Evolutionary conservation across 2,113 vertebrate species (phyloP).

Genomic region (Anarrhichthys ocellatus): DNA sequence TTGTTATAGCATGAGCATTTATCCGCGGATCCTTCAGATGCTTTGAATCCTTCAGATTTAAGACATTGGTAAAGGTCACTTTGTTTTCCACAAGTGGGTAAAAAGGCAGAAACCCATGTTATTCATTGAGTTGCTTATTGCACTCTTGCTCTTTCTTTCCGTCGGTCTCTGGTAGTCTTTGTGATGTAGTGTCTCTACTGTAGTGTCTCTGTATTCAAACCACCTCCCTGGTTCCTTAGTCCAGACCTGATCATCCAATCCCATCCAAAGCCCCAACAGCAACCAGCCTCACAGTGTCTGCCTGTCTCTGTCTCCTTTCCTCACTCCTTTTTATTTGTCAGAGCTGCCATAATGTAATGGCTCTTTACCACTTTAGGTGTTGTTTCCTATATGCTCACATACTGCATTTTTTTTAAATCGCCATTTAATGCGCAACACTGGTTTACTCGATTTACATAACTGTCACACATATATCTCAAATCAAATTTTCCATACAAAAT

Average conservation of each 20-base stretch:
- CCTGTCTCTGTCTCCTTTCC: background rate
- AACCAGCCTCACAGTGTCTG: conserved; percentile 1
- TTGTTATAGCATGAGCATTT: background rate
- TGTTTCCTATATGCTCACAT: background rate
- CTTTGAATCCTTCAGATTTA: conserved; percentile 4
- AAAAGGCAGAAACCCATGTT: background rate
- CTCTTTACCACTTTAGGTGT: background rate
- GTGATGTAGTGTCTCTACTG: background rate
- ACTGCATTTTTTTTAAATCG: background rate
- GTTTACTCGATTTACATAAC: background rate
- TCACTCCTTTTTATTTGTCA: background rate
- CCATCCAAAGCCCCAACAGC: conserved; percentile 27
- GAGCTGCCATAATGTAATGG: background rate
- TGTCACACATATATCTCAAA: background rate
- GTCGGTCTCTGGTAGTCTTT: background rate
- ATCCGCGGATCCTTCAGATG: conserved; percentile 1
- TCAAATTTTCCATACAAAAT: background rate
- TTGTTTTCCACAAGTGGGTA: background rate
- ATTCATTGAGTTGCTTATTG: background rate
- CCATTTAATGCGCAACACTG: background rate
- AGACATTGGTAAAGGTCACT: conserved; percentile 1
- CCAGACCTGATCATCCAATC: conserved; percentile 34
- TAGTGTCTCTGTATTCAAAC: conserved; percentile 17
- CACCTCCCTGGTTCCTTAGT: background rate
- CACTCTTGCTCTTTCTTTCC: background rate